Conservation (phyloP, 2,888 invertebrate genomes). For the Cyrtodaria siliqua region DNA sequence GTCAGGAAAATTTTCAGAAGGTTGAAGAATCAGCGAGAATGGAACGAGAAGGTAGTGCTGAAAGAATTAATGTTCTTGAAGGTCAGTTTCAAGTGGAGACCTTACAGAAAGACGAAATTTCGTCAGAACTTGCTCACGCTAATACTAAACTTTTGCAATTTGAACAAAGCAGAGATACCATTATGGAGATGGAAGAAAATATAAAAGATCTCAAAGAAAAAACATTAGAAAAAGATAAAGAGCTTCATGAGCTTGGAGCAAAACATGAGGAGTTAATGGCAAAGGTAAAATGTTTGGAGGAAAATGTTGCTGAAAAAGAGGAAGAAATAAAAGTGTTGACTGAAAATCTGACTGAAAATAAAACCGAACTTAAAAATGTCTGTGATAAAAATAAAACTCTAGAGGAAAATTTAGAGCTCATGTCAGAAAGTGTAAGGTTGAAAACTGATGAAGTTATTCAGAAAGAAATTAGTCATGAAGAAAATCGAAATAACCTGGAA, state of each 20-base stretch:
- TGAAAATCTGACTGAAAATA: neutral
- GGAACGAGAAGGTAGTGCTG: slow-evolving; percentile 59
- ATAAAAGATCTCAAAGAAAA: slow-evolving; percentile 43
- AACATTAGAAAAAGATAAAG: slow-evolving; percentile 49
- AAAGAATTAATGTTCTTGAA: slow-evolving; percentile 55
- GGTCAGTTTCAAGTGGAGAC: slow-evolving; percentile 59
- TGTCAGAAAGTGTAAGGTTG: slow-evolving; percentile 36
- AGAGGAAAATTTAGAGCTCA: slow-evolving; percentile 26
- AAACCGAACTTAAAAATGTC: slow-evolving; percentile 12
- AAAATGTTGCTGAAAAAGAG: slow-evolving; percentile 18
- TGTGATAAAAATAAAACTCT: slow-evolving; percentile 43
- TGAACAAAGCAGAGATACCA: slow-evolving; percentile 74
- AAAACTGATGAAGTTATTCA: slow-evolving; percentile 40
- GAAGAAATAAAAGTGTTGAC: slow-evolving; percentile 1
- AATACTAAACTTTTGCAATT: slow-evolving; percentile 77
- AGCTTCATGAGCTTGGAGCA: slow-evolving; percentile 11
- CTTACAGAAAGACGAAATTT: slow-evolving; percentile 71
- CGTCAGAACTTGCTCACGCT: slow-evolving; percentile 73
- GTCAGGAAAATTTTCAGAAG: slow-evolving; percentile 48
- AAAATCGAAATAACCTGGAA: slow-evolving; percentile 19
- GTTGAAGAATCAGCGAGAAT: slow-evolving; percentile 43
- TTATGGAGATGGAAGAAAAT: slow-evolving; percentile 71
- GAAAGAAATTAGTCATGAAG: slow-evolving; percentile 45
- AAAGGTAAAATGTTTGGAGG: slow-evolving; percentile 19
- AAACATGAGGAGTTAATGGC: slow-evolving; percentile 16